phyloP scores from a whole-genome alignment of 2,113 vertebrate genomes.

The Mionectes macconnelli region DNA sequence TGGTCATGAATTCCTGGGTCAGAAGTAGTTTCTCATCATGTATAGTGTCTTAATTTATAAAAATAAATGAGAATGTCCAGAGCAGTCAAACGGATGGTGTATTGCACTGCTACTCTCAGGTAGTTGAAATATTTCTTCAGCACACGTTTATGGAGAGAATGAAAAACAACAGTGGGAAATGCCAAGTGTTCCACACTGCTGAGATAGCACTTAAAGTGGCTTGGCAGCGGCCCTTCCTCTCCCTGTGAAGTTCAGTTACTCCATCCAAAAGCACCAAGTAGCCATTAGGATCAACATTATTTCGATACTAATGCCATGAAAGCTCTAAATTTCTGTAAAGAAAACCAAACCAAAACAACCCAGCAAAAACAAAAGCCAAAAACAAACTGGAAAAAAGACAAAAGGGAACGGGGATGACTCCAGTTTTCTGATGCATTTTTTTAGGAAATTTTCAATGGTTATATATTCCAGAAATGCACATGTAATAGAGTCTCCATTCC shows the following conservation, averaged over 20 bases:
- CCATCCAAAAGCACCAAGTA: not conserved
- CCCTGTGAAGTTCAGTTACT: not conserved
- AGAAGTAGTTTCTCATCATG: not conserved
- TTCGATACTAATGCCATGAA: not conserved
- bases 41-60: not conserved
- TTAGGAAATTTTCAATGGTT: not conserved
- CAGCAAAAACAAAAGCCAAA: not conserved
- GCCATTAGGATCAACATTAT: not conserved
- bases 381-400: no score
- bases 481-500: not conserved
- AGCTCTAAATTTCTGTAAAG: not conserved
- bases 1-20: not conserved
- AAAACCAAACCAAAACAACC: not conserved
- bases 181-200: slow-evolving; percentile 2
- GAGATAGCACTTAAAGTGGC: not conserved
- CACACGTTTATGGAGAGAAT: not conserved
- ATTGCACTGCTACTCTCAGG: not conserved
- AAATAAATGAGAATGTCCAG: not conserved
- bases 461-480: not conserved
- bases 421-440: not conserved
- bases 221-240: not conserved
- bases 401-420: not conserved
- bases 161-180: not conserved
- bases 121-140: not conserved
- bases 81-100: not conserved